Evolutionary conservation across 1,140 invertebrate species (phyloP), one percentile per base, ranked within the genome.

Genomic region (Drosophila suzukii): DNA sequence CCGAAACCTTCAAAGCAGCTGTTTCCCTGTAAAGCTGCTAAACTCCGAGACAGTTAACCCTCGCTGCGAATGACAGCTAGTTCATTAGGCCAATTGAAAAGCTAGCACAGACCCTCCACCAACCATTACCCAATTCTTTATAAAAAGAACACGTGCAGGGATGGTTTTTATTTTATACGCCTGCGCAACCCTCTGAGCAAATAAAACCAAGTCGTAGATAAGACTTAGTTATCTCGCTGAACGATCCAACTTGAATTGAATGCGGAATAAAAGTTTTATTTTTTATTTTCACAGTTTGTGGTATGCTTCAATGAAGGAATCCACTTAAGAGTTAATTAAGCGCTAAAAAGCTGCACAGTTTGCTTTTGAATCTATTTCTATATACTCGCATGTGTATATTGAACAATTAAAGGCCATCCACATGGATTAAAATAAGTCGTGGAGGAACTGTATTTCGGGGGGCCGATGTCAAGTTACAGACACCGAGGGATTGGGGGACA

Each of bases 51-150:
- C 43, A 60, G 53, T 27, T 55, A 66, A 56, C 76, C 61, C 59
- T 50, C 32, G 43, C 27, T 34, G 20, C 4, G 32, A 53, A 32
- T 30, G 47, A 68, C 47, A 36, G 47, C 17, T 17, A 73, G 75
- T 75, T 65, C 65, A 76, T 82, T 88, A 82, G 70, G 55, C 75
- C 82, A 82, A 88, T 82, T 82, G 39, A 61, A 82, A 86, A 82
- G 83, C 78, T 88, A 82, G 73, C 65, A 75, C 8, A 34, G 53
- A 75, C 59, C 81, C 73, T 55, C 63, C 67, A 74, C 30, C 51
- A 73, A 55, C 30, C 24, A 39, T 57, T 24, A 15, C 17, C 8
- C n/a, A 27, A 13, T 13, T 51, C 10, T 20, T 12, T 58, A 0
- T 1, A 12, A 30, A 27, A 38, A 24, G 24, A 20, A 63, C 58